A percentile compares a stretch with the other conserved stretches of the same genome.
These are phyloP conservation scores for Mimumesa dahlbomi DNA, from an alignment of 2,888 invertebrate genomes.

Conservation along the genomic window DNA sequence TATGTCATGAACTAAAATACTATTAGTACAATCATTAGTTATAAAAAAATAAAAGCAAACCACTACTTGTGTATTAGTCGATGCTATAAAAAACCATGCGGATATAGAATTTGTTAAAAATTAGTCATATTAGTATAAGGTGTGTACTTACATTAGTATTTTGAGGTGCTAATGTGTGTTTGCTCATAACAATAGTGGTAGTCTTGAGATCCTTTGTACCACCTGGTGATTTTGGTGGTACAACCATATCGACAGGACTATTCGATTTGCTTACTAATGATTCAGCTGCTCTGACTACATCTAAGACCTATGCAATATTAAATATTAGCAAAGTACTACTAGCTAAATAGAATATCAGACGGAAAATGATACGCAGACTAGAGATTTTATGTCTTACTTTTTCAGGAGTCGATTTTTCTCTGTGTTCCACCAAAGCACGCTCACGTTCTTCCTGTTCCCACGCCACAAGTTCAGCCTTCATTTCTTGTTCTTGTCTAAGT, in stretches of 20 bases:
- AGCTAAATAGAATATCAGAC: no score
- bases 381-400: no score
- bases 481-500: conserved; percentile 84
- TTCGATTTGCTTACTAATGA: conserved; percentile 85
- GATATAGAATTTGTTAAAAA: conserved; percentile 1
- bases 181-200: conserved; percentile 96
- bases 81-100: conserved; percentile 24
- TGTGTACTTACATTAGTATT: conserved; percentile 82
- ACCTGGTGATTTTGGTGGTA: conserved; percentile 89
- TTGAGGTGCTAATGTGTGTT: conserved; percentile 92
- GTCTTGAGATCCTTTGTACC: conserved; percentile 88
- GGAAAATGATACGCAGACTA: no score
- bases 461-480: conserved; percentile 88
- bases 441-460: conserved; percentile 87
- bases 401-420: conserved; percentile 91
- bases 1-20: not conserved
- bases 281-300: conserved; percentile 94
- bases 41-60: conserved; percentile 11
- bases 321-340: not conserved
- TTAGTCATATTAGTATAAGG: conserved; percentile 9
- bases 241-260: conserved; percentile 81
- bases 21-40: conserved; percentile 4
- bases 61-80: conserved; percentile 18
- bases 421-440: conserved; percentile 82
- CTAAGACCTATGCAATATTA: conserved; percentile 85